Base-by-base conservation (phyloP, 2,113 vertebrate genomes). In the Glaucidium brasilianum region DNA sequence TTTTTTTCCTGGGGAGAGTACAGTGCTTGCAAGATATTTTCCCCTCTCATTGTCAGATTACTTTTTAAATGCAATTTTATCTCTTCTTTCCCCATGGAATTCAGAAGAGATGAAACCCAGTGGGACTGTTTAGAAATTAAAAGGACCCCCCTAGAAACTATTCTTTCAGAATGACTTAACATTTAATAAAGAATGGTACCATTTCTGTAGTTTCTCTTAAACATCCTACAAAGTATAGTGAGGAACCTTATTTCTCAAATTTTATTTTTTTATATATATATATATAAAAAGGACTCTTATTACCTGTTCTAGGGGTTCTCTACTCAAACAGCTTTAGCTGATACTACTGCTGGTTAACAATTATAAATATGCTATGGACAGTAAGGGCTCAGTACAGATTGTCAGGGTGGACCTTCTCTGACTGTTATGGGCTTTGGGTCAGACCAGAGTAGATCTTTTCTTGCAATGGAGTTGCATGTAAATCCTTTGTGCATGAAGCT, bases 61-160 rank as follows among this genome's bases (percentile, higher is more conserved):
- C n/a, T 11, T 20, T 62, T 39, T 75, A 80, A 83, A 74, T 69
- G 45, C 16, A 43, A 22, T 88, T 83, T 71, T 79, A 30, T 72
- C 29, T 88, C 62, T 94, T 71, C 72, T 78, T 92, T 64, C 88
- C 84, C 83, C 16, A 55, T n/a, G 80, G 88, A 96, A 83, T 88
- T 90, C 30, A 22, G 53, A 85, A 53, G 49, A 73, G 26, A 76
- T 73, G 66, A 92, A 97, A 95, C 26, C 80, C 63, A 45, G 53
- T 72, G 77, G 77, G 69, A 87, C 32, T 76, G 37, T 87, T 96
- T 66, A 76, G 74, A 92, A 95, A 94, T 85, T 91, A 95, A 95
- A 84, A 59, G 21, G 0, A 1, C 22, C 43, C 60, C 35, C n/a
- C 22, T 10, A 21, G 47, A 74, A 96, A 95, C 60, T 64, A 37